phyloP scores from a whole-genome alignment of 2,113 vertebrate genomes.

The Pitta sordida region DNA sequence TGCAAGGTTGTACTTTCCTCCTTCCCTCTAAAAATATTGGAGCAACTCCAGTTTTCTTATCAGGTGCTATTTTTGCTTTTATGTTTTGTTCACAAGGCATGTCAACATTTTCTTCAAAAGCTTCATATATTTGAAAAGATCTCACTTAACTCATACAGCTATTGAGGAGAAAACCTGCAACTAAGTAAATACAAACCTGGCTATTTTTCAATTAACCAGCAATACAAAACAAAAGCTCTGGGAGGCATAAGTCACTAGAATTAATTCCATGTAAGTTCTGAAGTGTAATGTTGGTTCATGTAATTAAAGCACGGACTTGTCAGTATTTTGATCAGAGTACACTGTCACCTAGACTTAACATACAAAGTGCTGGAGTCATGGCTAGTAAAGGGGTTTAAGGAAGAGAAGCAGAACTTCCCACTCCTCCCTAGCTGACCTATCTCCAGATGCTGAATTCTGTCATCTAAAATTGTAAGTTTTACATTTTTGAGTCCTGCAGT shows the following conservation, averaged over 20 bases:
- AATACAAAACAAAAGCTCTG: neutral
- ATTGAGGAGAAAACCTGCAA: slow-evolving; percentile 1
- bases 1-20: slow-evolving; percentile 4
- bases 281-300: neutral
- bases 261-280: neutral
- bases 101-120: slow-evolving; percentile 16
- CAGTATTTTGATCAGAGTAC: slow-evolving; percentile 22
- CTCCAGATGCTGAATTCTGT: neutral
- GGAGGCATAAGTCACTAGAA: neutral
- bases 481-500: neutral
- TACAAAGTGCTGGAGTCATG: neutral
- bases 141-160: neutral
- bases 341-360: neutral
- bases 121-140: neutral
- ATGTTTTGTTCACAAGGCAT: neutral
- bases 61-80: slow-evolving; percentile 1
- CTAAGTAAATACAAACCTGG: slow-evolving; percentile 35
- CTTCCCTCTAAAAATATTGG: slow-evolving; percentile 6
- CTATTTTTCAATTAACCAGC: slow-evolving; percentile 11
- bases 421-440: neutral
- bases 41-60: neutral
- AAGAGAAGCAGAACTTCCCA: neutral
- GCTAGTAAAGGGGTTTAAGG: neutral
- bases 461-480: neutral
- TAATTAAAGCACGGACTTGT: neutral